A percentile compares a stretch with the other conserved stretches of the same genome.
These are phyloP conservation scores for Camponotus pennsylvanicus DNA, from an alignment of 1,140 invertebrate genomes.

Conservation along the genomic window DNA sequence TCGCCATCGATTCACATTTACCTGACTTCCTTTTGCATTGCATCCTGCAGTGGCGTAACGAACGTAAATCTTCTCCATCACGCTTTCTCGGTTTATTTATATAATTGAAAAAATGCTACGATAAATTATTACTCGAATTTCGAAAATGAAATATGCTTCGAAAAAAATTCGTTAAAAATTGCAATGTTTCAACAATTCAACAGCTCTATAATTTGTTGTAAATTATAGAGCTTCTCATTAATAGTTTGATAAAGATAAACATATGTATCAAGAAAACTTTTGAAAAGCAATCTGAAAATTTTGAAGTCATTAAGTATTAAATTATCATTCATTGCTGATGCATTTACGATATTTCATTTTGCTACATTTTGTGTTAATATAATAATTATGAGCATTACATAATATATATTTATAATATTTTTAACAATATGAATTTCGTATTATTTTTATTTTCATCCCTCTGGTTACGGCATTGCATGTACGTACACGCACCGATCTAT, in stretches of 20 bases:
- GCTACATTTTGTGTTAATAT: background rate
- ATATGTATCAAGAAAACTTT: background rate
- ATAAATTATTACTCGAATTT: background rate
- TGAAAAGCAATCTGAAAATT: background rate
- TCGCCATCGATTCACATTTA: constrained; percentile 73
- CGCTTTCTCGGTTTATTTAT: background rate
- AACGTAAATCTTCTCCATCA: background rate
- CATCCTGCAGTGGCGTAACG: constrained; percentile 59
- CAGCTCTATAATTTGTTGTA: too few species aligned
- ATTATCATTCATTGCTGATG: background rate
- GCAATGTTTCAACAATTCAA: too few species aligned
- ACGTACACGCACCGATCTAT: constrained; percentile 35
- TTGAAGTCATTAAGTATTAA: background rate
- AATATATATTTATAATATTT: constrained; percentile 4
- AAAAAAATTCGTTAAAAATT: background rate
- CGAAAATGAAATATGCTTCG: background rate
- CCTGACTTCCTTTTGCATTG: constrained; percentile 66
- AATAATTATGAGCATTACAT: background rate
- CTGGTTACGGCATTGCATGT: constrained; percentile 59
- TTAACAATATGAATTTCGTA: constrained; percentile 7
- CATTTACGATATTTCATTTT: background rate
- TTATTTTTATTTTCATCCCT: background rate
- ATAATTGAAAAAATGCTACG: background rate
- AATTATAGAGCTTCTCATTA: background rate
- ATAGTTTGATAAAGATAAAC: background rate